phyloP scores from a whole-genome alignment of 2,797 vertebrate genomes.

The Sarcophilus harrisii region DNA sequence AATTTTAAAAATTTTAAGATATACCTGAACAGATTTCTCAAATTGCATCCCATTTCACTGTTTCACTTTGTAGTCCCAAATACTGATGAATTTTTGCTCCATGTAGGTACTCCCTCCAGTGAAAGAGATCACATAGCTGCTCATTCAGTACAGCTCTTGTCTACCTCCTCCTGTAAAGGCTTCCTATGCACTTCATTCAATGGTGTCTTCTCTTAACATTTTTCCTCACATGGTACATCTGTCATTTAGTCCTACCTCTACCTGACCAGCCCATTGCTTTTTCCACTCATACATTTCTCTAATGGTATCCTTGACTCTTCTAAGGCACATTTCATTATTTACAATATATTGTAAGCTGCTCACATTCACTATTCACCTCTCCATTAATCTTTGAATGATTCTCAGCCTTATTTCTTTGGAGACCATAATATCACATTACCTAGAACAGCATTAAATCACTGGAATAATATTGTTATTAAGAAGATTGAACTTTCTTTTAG shows the following conservation, averaged over 20 bases:
- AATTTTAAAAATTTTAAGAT: not conserved
- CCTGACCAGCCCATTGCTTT: not conserved
- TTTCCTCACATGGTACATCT: not conserved
- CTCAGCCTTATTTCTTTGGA: not conserved
- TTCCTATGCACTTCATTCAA: not conserved
- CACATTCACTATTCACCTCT: not conserved
- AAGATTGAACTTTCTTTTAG: not conserved
- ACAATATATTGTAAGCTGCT: not conserved
- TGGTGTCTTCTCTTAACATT: not conserved
- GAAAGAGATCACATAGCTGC: not conserved
- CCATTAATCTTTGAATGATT: not conserved
- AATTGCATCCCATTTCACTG: not conserved
- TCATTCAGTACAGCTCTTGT: not conserved
- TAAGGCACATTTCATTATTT: not conserved
- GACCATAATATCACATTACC: not conserved
- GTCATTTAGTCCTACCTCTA: not conserved
- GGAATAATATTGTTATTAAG: not conserved
- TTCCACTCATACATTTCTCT: not conserved
- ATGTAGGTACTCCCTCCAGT: not conserved
- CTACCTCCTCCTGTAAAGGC: not conserved
- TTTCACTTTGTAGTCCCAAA: not conserved
- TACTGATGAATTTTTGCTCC: not conserved
- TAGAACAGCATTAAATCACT: not conserved
- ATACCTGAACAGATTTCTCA: not conserved
- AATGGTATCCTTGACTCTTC: not conserved